phyloP scores from a whole-genome alignment of 1,140 invertebrate genomes.

The Zaprionus inermis region DNA sequence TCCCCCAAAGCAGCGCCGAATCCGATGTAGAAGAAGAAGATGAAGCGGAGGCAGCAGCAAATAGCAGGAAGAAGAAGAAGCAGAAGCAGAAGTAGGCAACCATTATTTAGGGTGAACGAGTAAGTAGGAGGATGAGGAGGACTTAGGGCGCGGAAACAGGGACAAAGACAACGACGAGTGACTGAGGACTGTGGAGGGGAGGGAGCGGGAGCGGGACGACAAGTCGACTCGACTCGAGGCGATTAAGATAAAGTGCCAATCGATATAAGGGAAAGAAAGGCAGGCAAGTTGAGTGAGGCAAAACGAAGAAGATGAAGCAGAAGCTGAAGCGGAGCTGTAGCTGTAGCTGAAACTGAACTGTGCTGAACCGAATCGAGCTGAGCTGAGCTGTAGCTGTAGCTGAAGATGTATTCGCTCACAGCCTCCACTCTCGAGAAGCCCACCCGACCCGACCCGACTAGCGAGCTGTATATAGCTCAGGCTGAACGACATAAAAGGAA shows the following conservation, averaged over 20 bases:
- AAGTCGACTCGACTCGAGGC: constrained; percentile 68
- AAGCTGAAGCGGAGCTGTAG: constrained; percentile 8
- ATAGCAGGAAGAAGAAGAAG: constrained; percentile 8
- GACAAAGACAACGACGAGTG: constrained; percentile 32
- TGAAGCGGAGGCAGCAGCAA: constrained; percentile 3
- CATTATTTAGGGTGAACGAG: constrained; percentile 38
- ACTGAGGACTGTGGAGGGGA: no score
- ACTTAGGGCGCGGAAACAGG: constrained; percentile 58
- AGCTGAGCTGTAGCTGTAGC: constrained; percentile 4
- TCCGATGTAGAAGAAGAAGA: constrained; percentile 2
- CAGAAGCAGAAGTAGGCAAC: constrained; percentile 33
- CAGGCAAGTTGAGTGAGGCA: constrained; percentile 43
- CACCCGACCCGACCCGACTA: constrained; percentile 18
- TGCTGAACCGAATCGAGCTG: constrained; percentile 9
- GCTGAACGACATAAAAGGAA: constrained; percentile 76
- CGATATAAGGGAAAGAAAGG: constrained; percentile 81
- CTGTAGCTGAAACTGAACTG: constrained; percentile 11
- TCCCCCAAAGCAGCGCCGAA: constrained; percentile 39
- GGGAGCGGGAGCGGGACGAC: constrained; percentile 2
- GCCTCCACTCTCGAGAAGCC: constrained; percentile 43
- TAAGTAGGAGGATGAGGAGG: constrained; percentile 11
- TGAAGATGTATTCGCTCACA: constrained; percentile 45
- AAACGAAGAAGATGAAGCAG: constrained; percentile 7
- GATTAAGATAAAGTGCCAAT: constrained; percentile 83
- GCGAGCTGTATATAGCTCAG: constrained; percentile 39